Evolutionary conservation across 2,888 invertebrate genomes (phyloP).

Genomic region (Pristionchus maxplancki): DNA sequence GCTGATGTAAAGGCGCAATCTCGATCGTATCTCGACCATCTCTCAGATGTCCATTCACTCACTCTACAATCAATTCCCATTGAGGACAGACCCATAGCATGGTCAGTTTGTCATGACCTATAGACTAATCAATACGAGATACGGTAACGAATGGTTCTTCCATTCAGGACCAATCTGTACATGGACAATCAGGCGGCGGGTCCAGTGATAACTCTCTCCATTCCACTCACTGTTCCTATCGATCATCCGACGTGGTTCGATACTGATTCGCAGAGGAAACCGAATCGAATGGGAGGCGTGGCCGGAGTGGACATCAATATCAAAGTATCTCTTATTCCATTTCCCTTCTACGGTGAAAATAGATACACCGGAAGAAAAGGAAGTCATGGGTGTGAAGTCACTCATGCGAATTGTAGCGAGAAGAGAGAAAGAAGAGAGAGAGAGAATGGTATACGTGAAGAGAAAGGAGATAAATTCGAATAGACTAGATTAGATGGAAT

Average conservation of each 20-base stretch:
- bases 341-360: neutral
- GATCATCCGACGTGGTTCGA: constrained; percentile 43
- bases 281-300: constrained; percentile 62
- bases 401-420: neutral
- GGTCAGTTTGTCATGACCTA: constrained; percentile 52
- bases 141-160: neutral
- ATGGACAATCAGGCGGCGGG: constrained; percentile 75
- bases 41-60: constrained; percentile 63
- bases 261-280: constrained; percentile 42
- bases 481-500: too few relatives aligned
- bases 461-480: neutral
- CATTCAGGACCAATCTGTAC: constrained; percentile 67
- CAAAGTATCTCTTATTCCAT: constrained; percentile 15
- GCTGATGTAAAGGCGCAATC: constrained; percentile 73
- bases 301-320: constrained; percentile 62
- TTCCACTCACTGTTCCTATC: constrained; percentile 61
- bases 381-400: constrained; percentile 26
- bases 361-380: neutral
- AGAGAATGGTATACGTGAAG: neutral
- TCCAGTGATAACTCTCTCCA: constrained; percentile 68
- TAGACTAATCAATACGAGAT: neutral
- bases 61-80: constrained; percentile 55
- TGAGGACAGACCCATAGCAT: constrained; percentile 66
- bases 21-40: constrained; percentile 65
- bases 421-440: neutral